These are phyloP conservation scores for Agapornis roseicollis DNA, from an alignment of 2,113 vertebrate genomes.

Conservation along the genomic window DNA sequence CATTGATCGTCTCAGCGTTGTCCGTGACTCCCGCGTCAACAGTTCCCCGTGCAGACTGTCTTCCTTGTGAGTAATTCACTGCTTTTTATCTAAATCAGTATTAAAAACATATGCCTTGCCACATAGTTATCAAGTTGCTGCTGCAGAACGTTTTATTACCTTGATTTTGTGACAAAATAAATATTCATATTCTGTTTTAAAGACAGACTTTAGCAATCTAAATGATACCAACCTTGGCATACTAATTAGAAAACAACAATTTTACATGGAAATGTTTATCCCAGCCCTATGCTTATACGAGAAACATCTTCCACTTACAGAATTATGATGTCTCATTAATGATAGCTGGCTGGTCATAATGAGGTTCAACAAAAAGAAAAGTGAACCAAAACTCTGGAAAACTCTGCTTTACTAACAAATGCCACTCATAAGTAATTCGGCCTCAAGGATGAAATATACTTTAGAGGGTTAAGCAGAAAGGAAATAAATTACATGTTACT, in stretches of 20 bases:
- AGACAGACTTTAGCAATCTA: neutral
- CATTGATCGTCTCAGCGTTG: too few relatives aligned
- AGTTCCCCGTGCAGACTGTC: neutral
- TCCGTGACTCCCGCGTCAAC: too few relatives aligned
- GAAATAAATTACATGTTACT: constrained; percentile 25
- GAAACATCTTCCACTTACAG: neutral
- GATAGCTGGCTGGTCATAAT: neutral
- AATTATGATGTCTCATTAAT: neutral
- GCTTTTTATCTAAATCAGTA: neutral
- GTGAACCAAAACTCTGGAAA: neutral
- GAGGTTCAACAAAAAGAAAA: neutral
- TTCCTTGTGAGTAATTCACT: neutral
- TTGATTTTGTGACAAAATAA: constrained; percentile 2
- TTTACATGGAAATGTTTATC: neutral
- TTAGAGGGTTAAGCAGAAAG: constrained; percentile 48
- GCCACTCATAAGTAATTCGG: neutral
- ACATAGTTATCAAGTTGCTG: neutral
- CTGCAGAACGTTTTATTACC: neutral
- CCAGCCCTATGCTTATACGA: neutral
- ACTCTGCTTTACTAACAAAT: neutral
- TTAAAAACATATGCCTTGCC: neutral
- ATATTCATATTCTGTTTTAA: neutral
- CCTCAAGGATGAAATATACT: constrained; percentile 16
- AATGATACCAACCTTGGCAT: neutral
- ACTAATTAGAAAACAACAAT: neutral